phyloP scores from a whole-genome alignment of 2,797 vertebrate species.

The Dallia pectoralis region DNA sequence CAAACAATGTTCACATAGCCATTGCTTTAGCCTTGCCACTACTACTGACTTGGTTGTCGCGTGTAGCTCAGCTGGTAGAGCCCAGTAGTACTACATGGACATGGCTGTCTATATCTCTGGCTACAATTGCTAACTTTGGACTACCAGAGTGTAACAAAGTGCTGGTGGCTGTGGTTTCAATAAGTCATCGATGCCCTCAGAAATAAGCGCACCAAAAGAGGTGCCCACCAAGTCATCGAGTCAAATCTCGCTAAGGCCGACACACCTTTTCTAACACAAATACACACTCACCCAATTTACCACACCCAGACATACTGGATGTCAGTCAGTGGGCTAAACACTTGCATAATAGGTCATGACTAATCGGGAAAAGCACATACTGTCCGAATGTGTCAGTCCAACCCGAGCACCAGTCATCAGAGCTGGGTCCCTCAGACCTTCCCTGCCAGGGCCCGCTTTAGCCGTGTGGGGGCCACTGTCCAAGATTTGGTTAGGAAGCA shows the following conservation, averaged over 20 bases:
- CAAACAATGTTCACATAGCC: no score
- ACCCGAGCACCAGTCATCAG: conserved; percentile 24
- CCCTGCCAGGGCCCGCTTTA: not conserved
- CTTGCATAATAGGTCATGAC: conserved; percentile 32
- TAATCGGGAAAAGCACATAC: conserved; percentile 46
- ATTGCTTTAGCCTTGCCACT: no score
- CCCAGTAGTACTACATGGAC: not conserved
- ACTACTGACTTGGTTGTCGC: no score
- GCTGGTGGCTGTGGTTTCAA: conserved; percentile 13
- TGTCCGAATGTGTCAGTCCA: conserved; percentile 34
- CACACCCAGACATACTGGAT: conserved; percentile 28
- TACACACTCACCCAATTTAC: conserved; percentile 24
- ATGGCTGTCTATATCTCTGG: not conserved
- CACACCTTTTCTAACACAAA: conserved; percentile 48
- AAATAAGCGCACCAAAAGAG: conserved; percentile 4
- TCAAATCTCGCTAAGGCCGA: conserved; percentile 32
- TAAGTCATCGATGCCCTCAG: conserved; percentile 19
- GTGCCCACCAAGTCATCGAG: conserved; percentile 28
- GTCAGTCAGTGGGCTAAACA: conserved; percentile 28
- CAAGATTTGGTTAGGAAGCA: no score
- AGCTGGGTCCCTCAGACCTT: not conserved
- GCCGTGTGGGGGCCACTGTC: no score
- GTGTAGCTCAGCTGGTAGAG: no score
- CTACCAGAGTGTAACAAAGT: conserved; percentile 12
- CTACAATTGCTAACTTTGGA: not conserved